A percentile compares a stretch with the other conserved stretches of the same genome.
phyloP scores from a whole-genome alignment of 2,113 vertebrate genomes.

The Aythya baeri region DNA sequence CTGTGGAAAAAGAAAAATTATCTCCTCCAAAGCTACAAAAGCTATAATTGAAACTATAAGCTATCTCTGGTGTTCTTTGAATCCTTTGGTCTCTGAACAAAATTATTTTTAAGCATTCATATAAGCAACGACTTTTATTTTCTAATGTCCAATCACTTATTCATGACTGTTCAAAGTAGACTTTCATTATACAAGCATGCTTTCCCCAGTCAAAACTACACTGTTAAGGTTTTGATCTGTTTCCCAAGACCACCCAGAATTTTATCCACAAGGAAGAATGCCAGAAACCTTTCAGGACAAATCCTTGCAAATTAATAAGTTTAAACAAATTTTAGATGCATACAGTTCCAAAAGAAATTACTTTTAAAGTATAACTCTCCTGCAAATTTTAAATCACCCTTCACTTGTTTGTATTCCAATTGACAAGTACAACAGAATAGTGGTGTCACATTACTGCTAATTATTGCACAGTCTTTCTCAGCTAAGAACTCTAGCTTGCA shows the following conservation, averaged over 20 bases:
- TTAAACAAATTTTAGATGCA: background rate
- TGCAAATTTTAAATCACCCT: background rate
- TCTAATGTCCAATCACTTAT: background rate
- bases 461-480: background rate
- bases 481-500: background rate
- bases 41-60: constrained; percentile 33
- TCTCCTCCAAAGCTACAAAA: background rate
- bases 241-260: constrained; percentile 24
- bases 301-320: background rate
- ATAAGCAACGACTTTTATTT: constrained; percentile 27
- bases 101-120: constrained; percentile 7
- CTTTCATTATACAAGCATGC: background rate
- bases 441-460: background rate
- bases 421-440: background rate
- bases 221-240: background rate
- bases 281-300: constrained; percentile 5
- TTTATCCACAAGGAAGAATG: background rate
- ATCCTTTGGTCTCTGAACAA: background rate
- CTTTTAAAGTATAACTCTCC: background rate
- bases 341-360: constrained; percentile 5
- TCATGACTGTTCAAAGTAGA: background rate
- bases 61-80: background rate
- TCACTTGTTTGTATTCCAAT: background rate
- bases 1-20: background rate
- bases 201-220: background rate